Percentiles rank a stretch among this genome's conserved stretches.
These are phyloP conservation scores for Metellina segmentata DNA, from an alignment of 2,888 invertebrate genomes.

Conservation along the genomic window DNA sequence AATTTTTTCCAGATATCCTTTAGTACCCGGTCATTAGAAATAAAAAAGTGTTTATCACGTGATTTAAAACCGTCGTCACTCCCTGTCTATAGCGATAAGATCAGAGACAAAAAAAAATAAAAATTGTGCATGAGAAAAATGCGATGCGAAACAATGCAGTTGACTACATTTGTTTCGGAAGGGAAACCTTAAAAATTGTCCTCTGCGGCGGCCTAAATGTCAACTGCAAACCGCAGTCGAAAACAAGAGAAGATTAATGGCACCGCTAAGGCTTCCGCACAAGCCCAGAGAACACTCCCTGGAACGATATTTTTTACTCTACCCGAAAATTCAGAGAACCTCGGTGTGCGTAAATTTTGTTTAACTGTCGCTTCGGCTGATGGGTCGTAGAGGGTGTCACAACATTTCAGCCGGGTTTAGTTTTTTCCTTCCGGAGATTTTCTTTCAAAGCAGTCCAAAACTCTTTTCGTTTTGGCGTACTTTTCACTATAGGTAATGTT, in stretches of 20 bases:
- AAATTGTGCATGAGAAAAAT: background rate
- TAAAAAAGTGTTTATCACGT: too few species aligned
- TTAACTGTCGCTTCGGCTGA: background rate
- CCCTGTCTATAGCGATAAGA: too few species aligned
- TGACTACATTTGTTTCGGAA: background rate
- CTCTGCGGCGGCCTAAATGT: background rate
- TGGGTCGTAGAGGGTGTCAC: background rate
- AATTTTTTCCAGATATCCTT: too few species aligned
- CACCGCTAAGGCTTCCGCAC: background rate
- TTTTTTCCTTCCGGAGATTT: too few species aligned
- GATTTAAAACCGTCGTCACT: too few species aligned
- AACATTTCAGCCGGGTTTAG: too few species aligned
- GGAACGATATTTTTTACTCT: background rate
- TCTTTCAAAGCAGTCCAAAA: too few species aligned
- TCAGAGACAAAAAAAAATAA: background rate
- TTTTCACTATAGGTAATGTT: too few species aligned
- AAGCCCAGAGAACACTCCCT: background rate
- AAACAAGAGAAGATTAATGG: background rate
- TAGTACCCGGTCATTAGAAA: too few species aligned
- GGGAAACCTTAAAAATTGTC: conserved; percentile 7
- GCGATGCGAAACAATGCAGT: background rate
- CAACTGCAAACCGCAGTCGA: background rate
- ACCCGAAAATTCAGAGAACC: background rate
- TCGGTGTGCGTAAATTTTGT: background rate
- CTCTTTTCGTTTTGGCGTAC: too few species aligned